Conservation (phyloP, 2,797 vertebrate genomes). For the Aulostomus chinensis region DNA sequence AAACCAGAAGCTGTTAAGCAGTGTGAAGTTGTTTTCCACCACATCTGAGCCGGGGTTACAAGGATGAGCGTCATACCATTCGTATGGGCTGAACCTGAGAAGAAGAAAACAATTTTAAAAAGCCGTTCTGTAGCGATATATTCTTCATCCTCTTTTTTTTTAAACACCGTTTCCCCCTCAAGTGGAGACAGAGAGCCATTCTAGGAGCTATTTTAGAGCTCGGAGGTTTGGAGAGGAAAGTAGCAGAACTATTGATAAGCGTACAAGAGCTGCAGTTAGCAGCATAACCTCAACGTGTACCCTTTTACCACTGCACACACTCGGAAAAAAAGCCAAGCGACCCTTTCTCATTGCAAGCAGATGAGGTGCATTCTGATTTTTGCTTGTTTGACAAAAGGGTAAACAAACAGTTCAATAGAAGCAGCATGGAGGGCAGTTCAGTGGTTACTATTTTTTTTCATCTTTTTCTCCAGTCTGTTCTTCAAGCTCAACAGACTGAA, state of each 20-base stretch:
- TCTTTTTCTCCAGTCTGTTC: no score
- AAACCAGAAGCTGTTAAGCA: slow-evolving; percentile 99
- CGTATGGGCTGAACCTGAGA: slow-evolving; percentile 94
- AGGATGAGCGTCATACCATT: slow-evolving; percentile 98
- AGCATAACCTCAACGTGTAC: no score
- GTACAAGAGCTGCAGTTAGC: not conserved
- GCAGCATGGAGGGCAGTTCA: no score
- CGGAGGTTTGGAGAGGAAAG: not conserved
- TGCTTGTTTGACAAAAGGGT: not conserved
- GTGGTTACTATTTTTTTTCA: no score
- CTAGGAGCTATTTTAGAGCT: slow-evolving; percentile 14
- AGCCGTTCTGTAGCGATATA: not conserved
- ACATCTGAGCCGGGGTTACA: slow-evolving; percentile 96
- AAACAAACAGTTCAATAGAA: no score
- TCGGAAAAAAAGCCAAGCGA: not conserved
- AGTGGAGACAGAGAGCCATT: no score
- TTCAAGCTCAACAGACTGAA: no score
- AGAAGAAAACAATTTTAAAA: slow-evolving; percentile 1
- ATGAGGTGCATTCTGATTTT: not conserved
- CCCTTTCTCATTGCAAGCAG: no score
- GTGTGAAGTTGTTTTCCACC: slow-evolving; percentile 98
- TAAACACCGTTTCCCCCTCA: no score
- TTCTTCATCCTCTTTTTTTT: no score
- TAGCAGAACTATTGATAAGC: not conserved
- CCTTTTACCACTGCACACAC: not conserved